Conservation (phyloP, 2,113 vertebrate species). For the Numenius arquata region DNA sequence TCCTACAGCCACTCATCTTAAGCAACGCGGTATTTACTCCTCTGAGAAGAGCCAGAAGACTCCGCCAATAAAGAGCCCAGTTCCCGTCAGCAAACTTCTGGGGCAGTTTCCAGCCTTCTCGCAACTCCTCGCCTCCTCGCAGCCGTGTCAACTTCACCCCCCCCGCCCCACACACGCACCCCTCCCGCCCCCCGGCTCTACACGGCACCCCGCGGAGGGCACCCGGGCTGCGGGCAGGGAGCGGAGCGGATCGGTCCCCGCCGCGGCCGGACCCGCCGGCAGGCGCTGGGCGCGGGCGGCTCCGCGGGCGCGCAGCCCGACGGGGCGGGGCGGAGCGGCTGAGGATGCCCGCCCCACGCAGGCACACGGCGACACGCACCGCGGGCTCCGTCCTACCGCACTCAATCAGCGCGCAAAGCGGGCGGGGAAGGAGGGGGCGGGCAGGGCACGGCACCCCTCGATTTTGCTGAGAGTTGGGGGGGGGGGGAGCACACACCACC, state of each 20-base stretch:
- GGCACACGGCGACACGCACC: background rate
- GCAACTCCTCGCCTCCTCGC: background rate
- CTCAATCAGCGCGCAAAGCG: background rate
- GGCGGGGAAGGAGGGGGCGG: background rate
- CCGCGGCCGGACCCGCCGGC: background rate
- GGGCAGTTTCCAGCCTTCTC: conserved; percentile 59
- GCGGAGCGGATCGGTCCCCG: background rate
- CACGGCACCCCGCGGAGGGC: too few species aligned
- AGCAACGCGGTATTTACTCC: conserved; percentile 62
- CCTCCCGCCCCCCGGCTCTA: background rate
- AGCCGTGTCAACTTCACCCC: background rate
- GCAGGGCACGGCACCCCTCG: rapidly evolving
- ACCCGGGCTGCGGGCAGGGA: too few species aligned
- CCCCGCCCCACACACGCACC: too few species aligned
- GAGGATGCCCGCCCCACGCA: background rate
- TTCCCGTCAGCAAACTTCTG: conserved; percentile 73
- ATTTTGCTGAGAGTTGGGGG: rapidly evolving
- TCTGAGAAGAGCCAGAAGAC: conserved; percentile 61
- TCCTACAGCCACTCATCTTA: conserved; percentile 94
- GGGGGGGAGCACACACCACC: too few species aligned
- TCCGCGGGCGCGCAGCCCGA: background rate
- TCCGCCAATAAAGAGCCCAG: conserved; percentile 17
- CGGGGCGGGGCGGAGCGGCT: background rate
- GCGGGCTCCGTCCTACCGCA: too few species aligned
- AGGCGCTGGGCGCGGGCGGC: background rate